These are phyloP conservation scores for Acrossocheilus fasciatus DNA, from an alignment of 2,797 vertebrate genomes.

Conservation along the genomic window DNA sequence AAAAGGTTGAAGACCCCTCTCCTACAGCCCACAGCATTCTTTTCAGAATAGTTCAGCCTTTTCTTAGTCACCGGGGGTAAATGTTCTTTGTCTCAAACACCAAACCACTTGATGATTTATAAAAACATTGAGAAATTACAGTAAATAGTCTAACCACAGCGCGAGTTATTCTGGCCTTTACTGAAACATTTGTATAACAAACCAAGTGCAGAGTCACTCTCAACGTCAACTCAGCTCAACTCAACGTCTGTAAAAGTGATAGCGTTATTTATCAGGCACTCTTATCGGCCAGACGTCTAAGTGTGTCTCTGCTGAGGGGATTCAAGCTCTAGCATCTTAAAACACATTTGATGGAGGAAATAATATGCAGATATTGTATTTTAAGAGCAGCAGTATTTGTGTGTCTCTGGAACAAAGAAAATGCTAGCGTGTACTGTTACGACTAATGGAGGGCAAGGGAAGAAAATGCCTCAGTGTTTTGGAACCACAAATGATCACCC, in stretches of 20 bases:
- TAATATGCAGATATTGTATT: conserved; percentile 33
- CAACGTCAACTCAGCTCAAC: too few species aligned
- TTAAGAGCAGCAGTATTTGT: conserved; percentile 39
- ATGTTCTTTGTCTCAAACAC: conserved; percentile 7
- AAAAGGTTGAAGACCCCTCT: neutral
- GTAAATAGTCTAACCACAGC: conserved; percentile 11
- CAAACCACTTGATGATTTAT: conserved; percentile 27
- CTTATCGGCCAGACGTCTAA: conserved; percentile 46
- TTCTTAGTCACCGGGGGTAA: neutral
- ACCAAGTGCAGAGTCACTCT: conserved; percentile 38
- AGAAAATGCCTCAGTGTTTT: conserved; percentile 42
- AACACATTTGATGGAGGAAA: conserved; percentile 31
- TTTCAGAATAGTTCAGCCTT: neutral
- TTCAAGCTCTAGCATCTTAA: conserved; percentile 46
- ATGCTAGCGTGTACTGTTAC: conserved; percentile 34
- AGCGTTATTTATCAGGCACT: conserved; percentile 31
- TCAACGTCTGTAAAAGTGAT: conserved; percentile 47
- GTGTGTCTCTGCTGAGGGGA: conserved; percentile 42
- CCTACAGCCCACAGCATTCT: conserved; percentile 4
- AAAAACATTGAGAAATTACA: conserved; percentile 21
- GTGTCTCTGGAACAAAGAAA: conserved; percentile 20
- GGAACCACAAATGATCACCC: conserved; percentile 53
- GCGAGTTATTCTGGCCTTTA: conserved; percentile 6
- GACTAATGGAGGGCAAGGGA: conserved; percentile 25
- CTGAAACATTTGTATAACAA: conserved; percentile 39